Percentiles rank a stretch among this genome's conserved stretches.
phyloP scores from a whole-genome alignment of 2,888 invertebrate species.

The Cheilosia variabilis region DNA sequence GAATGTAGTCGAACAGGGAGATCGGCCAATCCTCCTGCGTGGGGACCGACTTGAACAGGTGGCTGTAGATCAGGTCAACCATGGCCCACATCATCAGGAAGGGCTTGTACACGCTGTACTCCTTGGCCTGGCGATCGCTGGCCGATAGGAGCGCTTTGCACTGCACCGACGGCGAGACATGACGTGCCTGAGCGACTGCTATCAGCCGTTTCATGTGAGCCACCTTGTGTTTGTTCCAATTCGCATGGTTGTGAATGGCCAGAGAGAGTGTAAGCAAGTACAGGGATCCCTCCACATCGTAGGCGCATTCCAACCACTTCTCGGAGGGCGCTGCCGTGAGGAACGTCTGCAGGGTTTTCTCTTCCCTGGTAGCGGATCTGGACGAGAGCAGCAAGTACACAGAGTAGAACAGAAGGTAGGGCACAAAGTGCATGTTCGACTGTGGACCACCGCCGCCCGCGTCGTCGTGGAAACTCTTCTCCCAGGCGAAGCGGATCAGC shows the following conservation, averaged over 20 bases:
- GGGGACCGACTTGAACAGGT: constrained; percentile 92
- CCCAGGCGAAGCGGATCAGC: constrained; percentile 94
- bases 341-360: constrained; percentile 89
- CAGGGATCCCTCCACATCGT: constrained; percentile 96
- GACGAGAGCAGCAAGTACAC: constrained; percentile 97
- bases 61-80: constrained; percentile 92
- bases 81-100: constrained; percentile 93
- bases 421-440: constrained; percentile 98
- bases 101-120: constrained; percentile 93
- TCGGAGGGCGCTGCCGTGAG: constrained; percentile 87
- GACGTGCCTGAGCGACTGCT: constrained; percentile 91
- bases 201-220: constrained; percentile 91
- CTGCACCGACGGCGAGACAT: constrained; percentile 86
- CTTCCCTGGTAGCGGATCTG: constrained; percentile 90
- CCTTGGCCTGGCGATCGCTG: constrained; percentile 85
- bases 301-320: constrained; percentile 91
- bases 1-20: constrained; percentile 95
- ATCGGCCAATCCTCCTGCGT: constrained; percentile 95
- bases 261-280: constrained; percentile 93
- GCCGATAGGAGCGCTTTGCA: constrained; percentile 84
- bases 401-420: constrained; percentile 96
- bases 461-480: constrained; percentile 98
- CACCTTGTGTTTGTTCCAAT: constrained; percentile 90
- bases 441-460: constrained; percentile 98
- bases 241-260: constrained; percentile 90